These are phyloP conservation scores for Dastarcus helophoroides DNA, from an alignment of 2,888 invertebrate genomes.

Conservation along the genomic window DNA sequence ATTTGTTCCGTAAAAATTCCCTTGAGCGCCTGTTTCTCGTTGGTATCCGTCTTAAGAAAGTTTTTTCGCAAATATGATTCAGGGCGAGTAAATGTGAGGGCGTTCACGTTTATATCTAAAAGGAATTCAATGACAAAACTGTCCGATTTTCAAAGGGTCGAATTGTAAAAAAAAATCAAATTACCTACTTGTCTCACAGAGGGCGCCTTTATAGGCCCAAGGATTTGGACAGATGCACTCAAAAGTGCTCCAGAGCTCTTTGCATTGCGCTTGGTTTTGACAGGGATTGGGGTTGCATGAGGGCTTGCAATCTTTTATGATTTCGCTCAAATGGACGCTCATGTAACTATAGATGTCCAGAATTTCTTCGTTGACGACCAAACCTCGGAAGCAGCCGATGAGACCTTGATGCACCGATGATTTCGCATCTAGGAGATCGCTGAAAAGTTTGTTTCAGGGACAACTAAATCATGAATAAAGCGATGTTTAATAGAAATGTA, in stretches of 20 bases:
- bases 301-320: constrained; percentile 86
- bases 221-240: constrained; percentile 86
- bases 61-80: constrained; percentile 72
- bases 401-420: constrained; percentile 78
- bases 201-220: constrained; percentile 83
- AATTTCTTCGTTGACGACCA: constrained; percentile 85
- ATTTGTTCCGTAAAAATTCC: constrained; percentile 70
- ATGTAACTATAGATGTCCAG: constrained; percentile 86
- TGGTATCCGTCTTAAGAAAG: constrained; percentile 44
- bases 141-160: background rate
- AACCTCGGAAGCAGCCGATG: constrained; percentile 86
- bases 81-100: constrained; percentile 73
- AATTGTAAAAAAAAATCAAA: constrained; percentile 2
- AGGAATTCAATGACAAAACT: constrained; percentile 13
- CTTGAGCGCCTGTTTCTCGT: constrained; percentile 49
- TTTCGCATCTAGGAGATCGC: constrained; percentile 64
- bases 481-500: too few species aligned
- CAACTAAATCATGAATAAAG: too few species aligned
- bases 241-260: constrained; percentile 86
- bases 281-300: constrained; percentile 92
- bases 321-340: constrained; percentile 83
- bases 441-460: too few species aligned
- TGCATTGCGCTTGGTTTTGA: constrained; percentile 80
- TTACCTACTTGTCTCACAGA: constrained; percentile 80
- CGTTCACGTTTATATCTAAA: constrained; percentile 82